Base-by-base conservation (phyloP, 2,113 vertebrate genomes). In the Panthera tigris region DNA sequence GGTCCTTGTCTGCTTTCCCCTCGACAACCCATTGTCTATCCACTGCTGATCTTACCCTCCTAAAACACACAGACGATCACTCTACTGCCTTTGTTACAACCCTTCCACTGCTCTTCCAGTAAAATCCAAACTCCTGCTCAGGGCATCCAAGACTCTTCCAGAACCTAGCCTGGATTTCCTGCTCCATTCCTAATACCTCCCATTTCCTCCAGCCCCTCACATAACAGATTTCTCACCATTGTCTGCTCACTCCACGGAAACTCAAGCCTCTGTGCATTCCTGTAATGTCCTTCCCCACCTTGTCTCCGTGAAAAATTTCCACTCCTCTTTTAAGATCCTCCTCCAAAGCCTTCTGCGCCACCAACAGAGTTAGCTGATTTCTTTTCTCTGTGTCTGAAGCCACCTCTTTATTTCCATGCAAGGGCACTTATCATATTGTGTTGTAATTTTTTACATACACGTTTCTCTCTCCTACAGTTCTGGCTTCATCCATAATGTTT, bases 401-500 rank as follows among this genome's bases (percentile, higher is more conserved):
- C 76, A 82, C 57, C 76, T 89, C 66, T 81, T 1, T 31, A 31
- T 86, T 69, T 81, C 33, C 65, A 41, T 4, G 91, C 29, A 68
- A 73, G 68, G 27, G 29, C 27, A 73, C 31, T 79, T 48, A 19
- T 0, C 18, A 71, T 55, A 21, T 6, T 57, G 25, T 45, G 63
- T 82, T 36, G 88, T 21, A 57, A 52, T 74, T 69, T 78, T 36
- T 92, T 33, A 55, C 29, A n/a, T 61, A 16, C 33, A 81, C 23
- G 12, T 74, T 81, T 63, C 5, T 41, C 57, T 63, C 31, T 78
- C 68, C 12, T 31, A 57, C 73, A 76, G 71, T 85, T 69, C 78
- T 85, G 33, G 69, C 89, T 79, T 50, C 25, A 91, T 29, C 19
- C 13, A n/a, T 83, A 78, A 29, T 83, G 65, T 79, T 92, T 45